Conservation (phyloP, 2,888 invertebrate species). For the Malachius bipustulatus region DNA sequence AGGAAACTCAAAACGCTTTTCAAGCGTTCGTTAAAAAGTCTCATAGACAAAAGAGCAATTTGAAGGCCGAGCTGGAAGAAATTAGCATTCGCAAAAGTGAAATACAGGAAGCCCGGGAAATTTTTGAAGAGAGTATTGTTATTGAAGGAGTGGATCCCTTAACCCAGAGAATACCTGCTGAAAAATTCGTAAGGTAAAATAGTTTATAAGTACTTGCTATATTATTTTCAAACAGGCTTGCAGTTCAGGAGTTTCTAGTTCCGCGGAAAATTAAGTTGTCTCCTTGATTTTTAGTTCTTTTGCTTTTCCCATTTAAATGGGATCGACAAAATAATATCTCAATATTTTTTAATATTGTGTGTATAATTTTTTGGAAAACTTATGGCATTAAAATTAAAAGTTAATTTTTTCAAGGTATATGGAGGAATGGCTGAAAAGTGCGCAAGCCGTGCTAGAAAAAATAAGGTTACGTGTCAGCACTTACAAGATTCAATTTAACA, state of each 20-base stretch:
- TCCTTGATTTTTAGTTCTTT: too few species aligned
- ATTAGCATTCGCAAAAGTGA: conserved; percentile 41
- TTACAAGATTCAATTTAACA: conserved; percentile 41
- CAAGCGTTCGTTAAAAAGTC: conserved; percentile 20
- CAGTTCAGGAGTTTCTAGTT: too few species aligned
- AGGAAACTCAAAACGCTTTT: conserved; percentile 20
- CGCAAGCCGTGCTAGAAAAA: conserved; percentile 46
- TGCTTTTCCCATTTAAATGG: too few species aligned
- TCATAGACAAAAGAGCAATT: conserved; percentile 18
- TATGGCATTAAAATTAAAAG: neutral
- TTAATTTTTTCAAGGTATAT: conserved; percentile 41
- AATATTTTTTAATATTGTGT: too few species aligned
- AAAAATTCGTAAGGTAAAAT: conserved; percentile 38
- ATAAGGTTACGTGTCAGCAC: conserved; percentile 46
- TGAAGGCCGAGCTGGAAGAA: conserved; percentile 36
- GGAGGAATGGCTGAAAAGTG: conserved; percentile 47
- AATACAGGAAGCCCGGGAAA: conserved; percentile 37
- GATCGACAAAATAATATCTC: too few species aligned
- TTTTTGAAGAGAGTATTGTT: conserved; percentile 43
- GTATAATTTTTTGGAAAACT: too few species aligned
- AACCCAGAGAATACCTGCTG: conserved; percentile 50
- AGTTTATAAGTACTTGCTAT: too few species aligned
- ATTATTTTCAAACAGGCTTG: too few species aligned
- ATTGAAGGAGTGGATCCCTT: conserved; percentile 44
- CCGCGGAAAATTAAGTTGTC: too few species aligned